Conservation (phyloP, 2,113 vertebrate species). For the Mirounga angustirostris region DNA sequence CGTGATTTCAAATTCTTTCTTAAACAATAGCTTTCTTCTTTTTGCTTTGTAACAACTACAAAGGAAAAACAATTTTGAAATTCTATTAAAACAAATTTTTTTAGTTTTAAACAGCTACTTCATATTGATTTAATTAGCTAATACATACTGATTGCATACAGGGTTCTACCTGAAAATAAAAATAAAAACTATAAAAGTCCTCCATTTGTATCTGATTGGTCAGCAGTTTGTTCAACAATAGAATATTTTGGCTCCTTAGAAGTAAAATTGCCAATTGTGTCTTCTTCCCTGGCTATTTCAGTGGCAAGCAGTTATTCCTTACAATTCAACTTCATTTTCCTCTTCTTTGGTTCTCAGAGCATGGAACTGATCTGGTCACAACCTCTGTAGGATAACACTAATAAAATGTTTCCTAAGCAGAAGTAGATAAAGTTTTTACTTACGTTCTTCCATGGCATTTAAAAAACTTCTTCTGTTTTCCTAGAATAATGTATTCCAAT, state of each 20-base stretch:
- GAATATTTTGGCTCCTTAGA: constrained; percentile 25
- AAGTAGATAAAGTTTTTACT: constrained; percentile 27
- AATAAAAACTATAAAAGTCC: not conserved
- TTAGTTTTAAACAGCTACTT: not conserved
- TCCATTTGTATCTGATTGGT: not conserved
- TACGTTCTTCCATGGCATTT: not conserved
- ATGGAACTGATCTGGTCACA: not conserved
- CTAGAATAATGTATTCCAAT: not conserved
- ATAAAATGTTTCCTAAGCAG: not conserved
- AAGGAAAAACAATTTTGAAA: constrained; percentile 32
- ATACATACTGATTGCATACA: not conserved
- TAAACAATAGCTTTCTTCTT: not conserved
- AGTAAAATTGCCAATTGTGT: not conserved
- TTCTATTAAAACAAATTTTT: not conserved
- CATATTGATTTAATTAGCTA: not conserved
- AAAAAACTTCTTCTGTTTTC: not conserved
- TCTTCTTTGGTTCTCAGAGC: not conserved
- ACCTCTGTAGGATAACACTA: not conserved
- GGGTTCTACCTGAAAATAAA: not conserved
- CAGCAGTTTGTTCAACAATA: not conserved
- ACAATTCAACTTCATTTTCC: not conserved
- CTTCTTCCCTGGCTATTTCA: not conserved
- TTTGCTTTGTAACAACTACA: not conserved
- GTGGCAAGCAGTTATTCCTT: not conserved
- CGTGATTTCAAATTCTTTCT: not conserved